These are phyloP conservation scores for Psilopsiagon aymara DNA, from an alignment of 2,113 vertebrate species.

Conservation along the genomic window DNA sequence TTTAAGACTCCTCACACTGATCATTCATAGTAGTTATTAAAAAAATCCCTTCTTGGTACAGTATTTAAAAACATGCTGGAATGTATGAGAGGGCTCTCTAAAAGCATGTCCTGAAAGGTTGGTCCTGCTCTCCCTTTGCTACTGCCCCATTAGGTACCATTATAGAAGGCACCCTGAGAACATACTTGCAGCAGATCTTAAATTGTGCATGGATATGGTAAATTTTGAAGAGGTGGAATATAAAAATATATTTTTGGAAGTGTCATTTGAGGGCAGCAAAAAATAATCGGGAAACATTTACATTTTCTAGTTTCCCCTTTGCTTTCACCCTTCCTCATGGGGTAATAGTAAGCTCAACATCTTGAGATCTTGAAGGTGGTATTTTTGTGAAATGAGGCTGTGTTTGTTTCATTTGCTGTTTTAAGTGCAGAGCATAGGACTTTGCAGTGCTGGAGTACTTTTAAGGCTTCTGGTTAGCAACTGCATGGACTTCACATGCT, in stretches of 20 bases:
- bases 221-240: background rate
- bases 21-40: background rate
- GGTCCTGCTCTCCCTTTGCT: background rate
- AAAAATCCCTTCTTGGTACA: background rate
- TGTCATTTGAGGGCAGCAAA: background rate
- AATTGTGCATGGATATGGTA: background rate
- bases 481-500: constrained; percentile 4
- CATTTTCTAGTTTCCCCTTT: background rate
- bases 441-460: background rate
- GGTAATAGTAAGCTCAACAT: background rate
- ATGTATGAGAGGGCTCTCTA: background rate
- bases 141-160: background rate
- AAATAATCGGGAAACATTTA: background rate
- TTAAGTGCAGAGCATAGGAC: background rate
- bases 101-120: background rate
- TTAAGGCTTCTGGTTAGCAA: constrained; percentile 8
- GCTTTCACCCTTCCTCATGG: background rate
- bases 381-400: constrained; percentile 32
- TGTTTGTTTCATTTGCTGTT: background rate
- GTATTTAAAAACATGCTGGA: background rate
- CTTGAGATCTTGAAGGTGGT: constrained; percentile 1
- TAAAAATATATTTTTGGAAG: background rate
- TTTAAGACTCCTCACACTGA: background rate
- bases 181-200: background rate
- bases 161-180: background rate